phyloP scores from a whole-genome alignment of 2,113 vertebrate genomes.

The Phocoena phocoena region DNA sequence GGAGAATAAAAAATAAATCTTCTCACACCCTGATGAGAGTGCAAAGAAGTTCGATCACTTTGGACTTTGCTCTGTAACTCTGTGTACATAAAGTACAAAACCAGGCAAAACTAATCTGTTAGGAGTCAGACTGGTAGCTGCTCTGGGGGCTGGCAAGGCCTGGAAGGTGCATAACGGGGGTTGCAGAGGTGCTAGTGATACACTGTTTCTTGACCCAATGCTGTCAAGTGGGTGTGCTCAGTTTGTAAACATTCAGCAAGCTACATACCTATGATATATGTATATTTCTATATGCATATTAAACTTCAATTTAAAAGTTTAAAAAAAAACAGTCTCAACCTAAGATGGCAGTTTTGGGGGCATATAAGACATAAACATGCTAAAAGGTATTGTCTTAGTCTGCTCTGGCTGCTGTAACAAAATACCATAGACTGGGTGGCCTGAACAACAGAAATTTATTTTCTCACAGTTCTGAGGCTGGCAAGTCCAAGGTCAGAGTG shows the following conservation, averaged over 20 bases:
- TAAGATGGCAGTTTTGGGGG: neutral
- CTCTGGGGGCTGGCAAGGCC: neutral
- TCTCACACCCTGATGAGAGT: neutral
- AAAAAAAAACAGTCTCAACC: neutral
- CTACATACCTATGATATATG: neutral
- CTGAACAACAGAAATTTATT: neutral
- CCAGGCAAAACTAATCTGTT: neutral
- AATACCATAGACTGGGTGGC: neutral
- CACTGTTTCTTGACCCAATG: neutral
- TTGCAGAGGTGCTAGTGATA: accelerated
- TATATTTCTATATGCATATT: neutral
- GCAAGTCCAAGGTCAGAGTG: neutral
- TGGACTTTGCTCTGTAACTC: neutral
- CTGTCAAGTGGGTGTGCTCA: neutral
- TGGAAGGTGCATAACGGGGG: accelerated
- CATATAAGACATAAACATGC: neutral
- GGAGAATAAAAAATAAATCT: neutral
- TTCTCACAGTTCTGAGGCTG: neutral
- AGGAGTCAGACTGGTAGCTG: no score
- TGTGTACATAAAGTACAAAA: neutral
- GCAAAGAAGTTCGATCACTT: neutral
- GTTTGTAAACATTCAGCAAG: neutral
- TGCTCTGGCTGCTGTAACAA: neutral
- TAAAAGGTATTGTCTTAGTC: neutral
- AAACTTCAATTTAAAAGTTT: neutral